Base-by-base conservation (phyloP, 2,113 vertebrate species). In the Labeo rohita region DNA sequence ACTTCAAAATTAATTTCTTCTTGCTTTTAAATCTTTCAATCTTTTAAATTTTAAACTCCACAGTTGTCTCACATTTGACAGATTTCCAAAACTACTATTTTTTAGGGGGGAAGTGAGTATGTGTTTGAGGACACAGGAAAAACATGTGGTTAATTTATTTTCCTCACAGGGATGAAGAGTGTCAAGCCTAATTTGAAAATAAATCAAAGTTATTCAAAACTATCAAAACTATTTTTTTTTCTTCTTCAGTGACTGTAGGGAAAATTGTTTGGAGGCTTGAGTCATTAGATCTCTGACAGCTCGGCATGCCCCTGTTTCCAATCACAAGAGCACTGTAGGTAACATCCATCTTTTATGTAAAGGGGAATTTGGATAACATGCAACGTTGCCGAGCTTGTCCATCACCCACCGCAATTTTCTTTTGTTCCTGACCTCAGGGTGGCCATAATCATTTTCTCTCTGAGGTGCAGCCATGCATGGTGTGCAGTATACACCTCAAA, bases 381-480 rank as follows among this genome's bases (percentile, higher is more conserved):
- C 5, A 68, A 52, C 9, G 2, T 36, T 82, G 61, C 23, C 15
- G 1, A n/a, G 63, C 80, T 47, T 70, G 61, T 82, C 80, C 28
- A 21, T 82, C 80, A 39, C 8, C 23, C 18, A 18, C n/a, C 11
- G 10, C 80, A 36, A 68, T 82, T 82, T 68, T 68, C 47, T 82
- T 70, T 82, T 68, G 23, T 82, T 16, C 23, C 63, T 82, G 80
- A 82, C 45, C 80, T 82, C 45, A 68, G 63, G 80, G 80, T 68
- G 61, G 80, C 59, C 39, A 81, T 81, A 68, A 81, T 81, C n/a
- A 68, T 65, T 81, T 81, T 81, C 79, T 68, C n/a, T 80, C 56
- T 45, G 61, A 81, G 5, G n/a, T 68, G 80, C 61, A 81, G 23
- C 61, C n/a, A 54, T 77, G 74, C 49, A 28, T 77, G 49, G 68